Conservation (phyloP, 2,113 vertebrate species). For the Pygoscelis adeliae region DNA sequence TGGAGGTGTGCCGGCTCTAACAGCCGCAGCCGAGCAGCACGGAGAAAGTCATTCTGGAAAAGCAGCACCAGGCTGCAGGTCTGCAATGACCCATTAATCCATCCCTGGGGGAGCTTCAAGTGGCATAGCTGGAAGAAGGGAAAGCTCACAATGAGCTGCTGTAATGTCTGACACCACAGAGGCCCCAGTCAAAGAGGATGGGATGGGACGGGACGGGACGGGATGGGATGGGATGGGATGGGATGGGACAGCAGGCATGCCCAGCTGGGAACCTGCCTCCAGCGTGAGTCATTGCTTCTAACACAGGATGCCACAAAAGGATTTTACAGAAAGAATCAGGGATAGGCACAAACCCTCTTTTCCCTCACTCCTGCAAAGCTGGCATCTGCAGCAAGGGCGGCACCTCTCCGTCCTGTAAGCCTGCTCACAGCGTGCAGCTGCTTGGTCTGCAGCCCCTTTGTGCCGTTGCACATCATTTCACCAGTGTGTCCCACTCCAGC, state of each 20-base stretch:
- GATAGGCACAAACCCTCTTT: neutral
- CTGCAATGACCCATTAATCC: neutral
- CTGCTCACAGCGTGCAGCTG: accelerated
- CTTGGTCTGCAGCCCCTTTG: neutral
- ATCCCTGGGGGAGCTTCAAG: neutral
- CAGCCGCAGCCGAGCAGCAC: accelerated
- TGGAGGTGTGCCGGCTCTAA: neutral
- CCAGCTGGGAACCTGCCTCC: neutral
- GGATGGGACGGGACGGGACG: neutral
- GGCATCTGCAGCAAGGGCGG: neutral
- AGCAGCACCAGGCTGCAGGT: neutral
- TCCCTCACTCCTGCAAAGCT: neutral
- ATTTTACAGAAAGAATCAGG: neutral
- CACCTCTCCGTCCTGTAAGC: accelerated
- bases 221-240: neutral
- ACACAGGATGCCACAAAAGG: neutral
- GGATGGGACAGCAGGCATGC: neutral
- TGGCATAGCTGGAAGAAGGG: neutral
- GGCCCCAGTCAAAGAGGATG: neutral
- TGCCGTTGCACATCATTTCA: neutral
- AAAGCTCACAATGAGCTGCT: neutral
- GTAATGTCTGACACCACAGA: neutral
- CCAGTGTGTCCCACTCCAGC: accelerated
- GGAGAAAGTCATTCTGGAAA: neutral
- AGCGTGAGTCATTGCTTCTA: neutral